Evolutionary conservation across 2,797 vertebrate species (phyloP), one percentile per base, ranked within the genome.

Genomic region (Eospalax fontanierii): DNA sequence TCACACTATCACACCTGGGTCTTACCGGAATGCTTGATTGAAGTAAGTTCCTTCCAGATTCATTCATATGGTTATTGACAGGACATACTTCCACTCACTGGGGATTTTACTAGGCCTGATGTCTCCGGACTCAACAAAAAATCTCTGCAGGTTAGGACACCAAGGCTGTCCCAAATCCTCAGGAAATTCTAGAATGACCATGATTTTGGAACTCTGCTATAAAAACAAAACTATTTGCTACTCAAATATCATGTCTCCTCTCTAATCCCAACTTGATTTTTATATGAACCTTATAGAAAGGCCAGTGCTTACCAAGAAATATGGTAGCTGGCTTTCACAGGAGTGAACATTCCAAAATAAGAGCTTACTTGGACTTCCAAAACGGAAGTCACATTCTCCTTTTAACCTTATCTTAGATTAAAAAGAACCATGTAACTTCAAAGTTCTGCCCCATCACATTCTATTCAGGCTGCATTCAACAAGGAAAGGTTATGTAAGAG

Each of bases 331-430:
- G 73, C 71, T 80, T 92, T 91, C 63, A 38, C 19, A 38, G 38
- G 33, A 11, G 9, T 46, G 11, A 90, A 15, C 26, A 76, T 81
- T 87, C 15, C 2, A 46, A 83, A 95, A 83, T 26, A 46, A 93
- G 2, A 90, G 14, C 61, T 63, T 91, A 65, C 19, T 80, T 1
- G 18, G 57, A 63, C 92, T 79, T 35, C 61, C 68, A 78, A 91
- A 94, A 86, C 83, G 50, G 46, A 93, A 96, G 18, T 33, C 50
- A 87, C 8, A 40, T 59, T 57, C 16, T 82, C 90, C 94, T 89
- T 54, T 59, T 66, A 80, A 61, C 38, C 33, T 89, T 63, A 90
- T 63, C 30, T 43, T 70, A 59, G 21, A 68, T 82, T 79, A 35
- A 28, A 82, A 84, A 90, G 46, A 50, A 54, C 28, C 28, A 33